Percentiles rank a stretch among this genome's conserved stretches.
These are phyloP conservation scores for Xyliphius kryptos DNA, from an alignment of 2,113 vertebrate species.

Conservation along the genomic window DNA sequence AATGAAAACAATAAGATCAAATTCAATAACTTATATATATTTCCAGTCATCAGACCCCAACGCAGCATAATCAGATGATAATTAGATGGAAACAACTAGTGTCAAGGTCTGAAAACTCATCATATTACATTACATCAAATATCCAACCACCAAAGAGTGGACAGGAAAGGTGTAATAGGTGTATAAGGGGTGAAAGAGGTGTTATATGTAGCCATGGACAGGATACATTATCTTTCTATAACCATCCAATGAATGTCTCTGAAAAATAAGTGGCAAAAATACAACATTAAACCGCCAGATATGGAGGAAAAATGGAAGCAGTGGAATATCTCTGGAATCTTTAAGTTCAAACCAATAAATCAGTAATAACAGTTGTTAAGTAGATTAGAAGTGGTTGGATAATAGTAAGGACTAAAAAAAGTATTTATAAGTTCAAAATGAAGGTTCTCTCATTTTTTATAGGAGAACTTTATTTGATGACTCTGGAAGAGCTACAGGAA, in stretches of 20 bases:
- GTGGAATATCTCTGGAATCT: not conserved
- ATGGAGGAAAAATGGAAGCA: not conserved
- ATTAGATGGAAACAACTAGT: not conserved
- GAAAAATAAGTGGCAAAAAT: not conserved
- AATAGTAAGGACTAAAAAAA: not conserved
- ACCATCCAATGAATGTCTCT: not conserved
- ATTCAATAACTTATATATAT: not conserved
- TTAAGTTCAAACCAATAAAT: not conserved
- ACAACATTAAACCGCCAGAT: not conserved
- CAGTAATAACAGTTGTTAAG: constrained; percentile 1
- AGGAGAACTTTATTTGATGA: not conserved
- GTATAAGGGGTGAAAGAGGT: no score
- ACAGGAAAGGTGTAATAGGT: no score
- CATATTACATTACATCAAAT: not conserved
- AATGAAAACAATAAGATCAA: not conserved
- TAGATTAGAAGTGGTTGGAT: not conserved
- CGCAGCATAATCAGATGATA: not conserved
- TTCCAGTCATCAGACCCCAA: not conserved
- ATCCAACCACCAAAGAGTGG: not conserved
- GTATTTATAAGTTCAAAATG: not conserved
- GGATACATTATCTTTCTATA: not conserved
- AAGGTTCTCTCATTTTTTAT: not conserved
- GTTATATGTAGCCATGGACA: not conserved
- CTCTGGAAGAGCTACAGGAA: not conserved
- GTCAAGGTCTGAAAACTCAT: not conserved